Base-by-base conservation (phyloP, 2,888 invertebrate genomes). In the Cerastis leucographa region DNA sequence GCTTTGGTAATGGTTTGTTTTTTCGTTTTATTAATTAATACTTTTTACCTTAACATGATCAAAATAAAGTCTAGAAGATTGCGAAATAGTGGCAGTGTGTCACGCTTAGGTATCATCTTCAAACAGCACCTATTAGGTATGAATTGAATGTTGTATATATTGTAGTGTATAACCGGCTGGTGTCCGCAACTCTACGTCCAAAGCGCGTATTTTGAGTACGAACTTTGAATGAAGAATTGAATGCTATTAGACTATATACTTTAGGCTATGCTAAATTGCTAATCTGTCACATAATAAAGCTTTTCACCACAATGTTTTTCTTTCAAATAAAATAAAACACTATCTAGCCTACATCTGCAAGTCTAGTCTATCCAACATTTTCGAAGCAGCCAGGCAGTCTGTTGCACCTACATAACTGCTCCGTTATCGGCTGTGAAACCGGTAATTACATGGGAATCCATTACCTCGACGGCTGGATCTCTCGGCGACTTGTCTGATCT, bases 381-480 rank as follows among this genome's bases (percentile, higher is more conserved):
- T 44, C 54, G 49, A 71, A 79, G 91, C 84, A 91, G 93, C 90
- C 93, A 92, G 81, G 91, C 92, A 89, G 93, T 93, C 92, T 93
- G 89, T 88, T 73, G 81, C 81, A 77, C 84, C 80, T 79, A 80
- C 70, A 78, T 85, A 86, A 82, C 74, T 77, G 81, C 78, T 56
- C 89, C 83, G 83, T 77, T 85, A 87, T 78, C 74, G 81, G 82
- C 81, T 88, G 81, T 61, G 71, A 84, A 87, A 88, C 88, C 80
- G 83, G 89, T 89, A 90, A 91, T 92, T 91, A 90, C 88, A 82
- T 82, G 85, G 85, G 91, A 91, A 91, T 93, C 91, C 90, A 93
- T 94, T 92, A 91, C 89, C 85, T 83, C 81, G 76, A 78, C 77
- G 82, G 85, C 84, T 84, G 82, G 86, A 86, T 86, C 85, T 89